Evolutionary conservation across 1,140 invertebrate species (phyloP).

Genomic region (Drosophila subpulchrella): DNA sequence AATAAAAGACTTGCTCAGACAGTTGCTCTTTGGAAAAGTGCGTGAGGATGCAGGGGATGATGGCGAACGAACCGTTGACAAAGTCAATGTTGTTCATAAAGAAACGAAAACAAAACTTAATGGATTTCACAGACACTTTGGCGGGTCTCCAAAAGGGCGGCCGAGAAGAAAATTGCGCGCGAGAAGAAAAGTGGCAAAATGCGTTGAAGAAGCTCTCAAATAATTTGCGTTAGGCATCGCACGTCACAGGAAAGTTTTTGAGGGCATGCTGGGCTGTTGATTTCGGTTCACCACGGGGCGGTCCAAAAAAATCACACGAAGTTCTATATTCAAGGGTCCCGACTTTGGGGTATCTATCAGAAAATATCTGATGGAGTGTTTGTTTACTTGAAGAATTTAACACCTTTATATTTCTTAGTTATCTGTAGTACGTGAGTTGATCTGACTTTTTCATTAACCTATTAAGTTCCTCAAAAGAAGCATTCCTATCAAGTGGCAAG

Average conservation of each 20-base stretch:
- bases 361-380: not conserved
- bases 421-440: too few relatives aligned
- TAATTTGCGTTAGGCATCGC: conserved; percentile 65
- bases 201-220: conserved; percentile 64
- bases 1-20: conserved; percentile 43
- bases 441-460: too few relatives aligned
- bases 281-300: conserved; percentile 16
- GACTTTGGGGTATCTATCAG: not conserved
- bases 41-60: not conserved
- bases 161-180: conserved; percentile 55
- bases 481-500: too few relatives aligned
- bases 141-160: conserved; percentile 68
- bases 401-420: not conserved
- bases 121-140: conserved; percentile 75
- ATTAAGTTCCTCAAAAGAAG: too few relatives aligned
- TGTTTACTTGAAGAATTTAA: not conserved
- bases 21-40: conserved; percentile 42
- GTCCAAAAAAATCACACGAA: not conserved
- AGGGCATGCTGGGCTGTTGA: conserved; percentile 15
- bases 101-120: conserved; percentile 70
- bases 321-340: not conserved
- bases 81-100: conserved; percentile 59
- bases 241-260: conserved; percentile 57
- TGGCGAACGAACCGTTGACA: conserved; percentile 52
- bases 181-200: conserved; percentile 41